These are phyloP conservation scores for Acrocera orbiculus DNA, from an alignment of 2,888 invertebrate genomes.

Conservation along the genomic window DNA sequence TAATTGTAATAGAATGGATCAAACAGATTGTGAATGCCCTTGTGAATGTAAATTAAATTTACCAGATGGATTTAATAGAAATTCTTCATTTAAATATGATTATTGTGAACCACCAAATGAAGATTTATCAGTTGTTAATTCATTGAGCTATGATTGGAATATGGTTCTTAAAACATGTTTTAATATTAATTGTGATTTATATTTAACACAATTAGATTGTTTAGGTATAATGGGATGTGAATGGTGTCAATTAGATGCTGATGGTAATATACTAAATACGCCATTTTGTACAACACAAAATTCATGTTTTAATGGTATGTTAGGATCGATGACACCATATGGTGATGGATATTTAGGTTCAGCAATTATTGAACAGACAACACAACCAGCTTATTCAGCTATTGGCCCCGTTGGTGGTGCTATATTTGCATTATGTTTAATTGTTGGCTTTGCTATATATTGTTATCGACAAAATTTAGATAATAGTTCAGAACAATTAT, in stretches of 20 bases:
- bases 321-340: conserved; percentile 68
- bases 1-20: conserved; percentile 87
- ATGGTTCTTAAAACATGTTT: conserved; percentile 46
- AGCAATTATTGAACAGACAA: conserved; percentile 25
- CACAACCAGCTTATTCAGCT: conserved; percentile 43
- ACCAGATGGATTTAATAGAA: conserved; percentile 1
- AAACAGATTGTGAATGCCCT: conserved; percentile 86
- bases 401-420: conserved; percentile 78
- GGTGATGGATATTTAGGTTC: conserved; percentile 25
- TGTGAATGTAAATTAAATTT: conserved; percentile 60
- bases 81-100: background rate
- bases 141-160: conserved; percentile 31
- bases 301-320: conserved; percentile 70
- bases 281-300: conserved; percentile 69
- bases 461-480: conserved; percentile 55
- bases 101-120: conserved; percentile 26
- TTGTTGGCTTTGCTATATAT: conserved; percentile 66
- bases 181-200: conserved; percentile 48
- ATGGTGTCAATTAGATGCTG: conserved; percentile 72
- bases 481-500: conserved; percentile 31
- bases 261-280: conserved; percentile 47
- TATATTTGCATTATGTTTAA: conserved; percentile 60
- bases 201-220: conserved; percentile 44
- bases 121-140: conserved; percentile 16
- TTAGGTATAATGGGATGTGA: conserved; percentile 69